phyloP scores from a whole-genome alignment of 2,888 invertebrate genomes.

The Sinodicranocentrus sp. region DNA sequence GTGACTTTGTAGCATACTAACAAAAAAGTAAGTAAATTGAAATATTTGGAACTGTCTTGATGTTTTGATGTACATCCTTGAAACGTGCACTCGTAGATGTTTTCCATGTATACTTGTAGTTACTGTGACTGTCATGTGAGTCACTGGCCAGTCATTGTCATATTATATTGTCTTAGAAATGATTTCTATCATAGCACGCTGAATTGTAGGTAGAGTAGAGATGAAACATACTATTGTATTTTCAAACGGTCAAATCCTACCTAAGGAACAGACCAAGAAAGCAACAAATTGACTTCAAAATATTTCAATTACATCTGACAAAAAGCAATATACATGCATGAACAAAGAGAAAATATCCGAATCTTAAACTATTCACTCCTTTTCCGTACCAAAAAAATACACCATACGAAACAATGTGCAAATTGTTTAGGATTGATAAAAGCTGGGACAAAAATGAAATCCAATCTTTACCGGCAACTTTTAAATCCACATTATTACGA shows the following conservation, averaged over 20 bases:
- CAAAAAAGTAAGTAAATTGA: too few relatives aligned
- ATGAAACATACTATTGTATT: too few relatives aligned
- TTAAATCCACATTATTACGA: neutral
- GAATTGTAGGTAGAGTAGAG: too few relatives aligned
- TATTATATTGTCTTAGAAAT: too few relatives aligned
- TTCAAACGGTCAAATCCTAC: slow-evolving; percentile 19
- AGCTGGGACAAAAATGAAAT: slow-evolving; percentile 2
- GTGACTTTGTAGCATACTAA: too few relatives aligned
- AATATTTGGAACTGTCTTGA: too few relatives aligned
- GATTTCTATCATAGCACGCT: too few relatives aligned
- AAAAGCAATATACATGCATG: slow-evolving; percentile 45
- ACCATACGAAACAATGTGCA: slow-evolving; percentile 20
- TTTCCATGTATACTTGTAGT: too few relatives aligned
- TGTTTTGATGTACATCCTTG: too few relatives aligned
- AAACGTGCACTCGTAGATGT: too few relatives aligned
- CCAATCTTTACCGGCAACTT: neutral
- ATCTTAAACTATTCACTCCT: slow-evolving; percentile 27
- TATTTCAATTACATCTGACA: slow-evolving; percentile 36
- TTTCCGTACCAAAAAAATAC: slow-evolving; percentile 41
- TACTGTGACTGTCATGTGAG: too few relatives aligned
- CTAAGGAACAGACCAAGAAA: slow-evolving; percentile 35
- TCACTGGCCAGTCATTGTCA: too few relatives aligned
- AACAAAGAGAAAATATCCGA: slow-evolving; percentile 24
- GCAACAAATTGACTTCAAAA: slow-evolving; percentile 39
- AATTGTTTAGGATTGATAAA: slow-evolving; percentile 13